Evolutionary conservation across 2,888 invertebrate genomes (phyloP).

Genomic region (Calameuta idolon): DNA sequence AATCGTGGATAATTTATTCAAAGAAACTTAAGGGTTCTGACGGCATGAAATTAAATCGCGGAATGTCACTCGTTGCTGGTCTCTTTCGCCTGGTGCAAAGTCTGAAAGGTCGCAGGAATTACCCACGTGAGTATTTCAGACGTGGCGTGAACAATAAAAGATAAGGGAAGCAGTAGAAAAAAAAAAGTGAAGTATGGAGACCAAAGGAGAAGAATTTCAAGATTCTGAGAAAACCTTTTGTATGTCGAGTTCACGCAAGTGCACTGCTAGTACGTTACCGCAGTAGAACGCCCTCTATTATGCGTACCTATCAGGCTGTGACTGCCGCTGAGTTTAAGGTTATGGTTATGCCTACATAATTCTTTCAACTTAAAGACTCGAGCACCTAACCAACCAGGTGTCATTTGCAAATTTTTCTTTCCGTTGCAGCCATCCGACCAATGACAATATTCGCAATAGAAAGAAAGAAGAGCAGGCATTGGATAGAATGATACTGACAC

Average conservation of each 20-base stretch:
- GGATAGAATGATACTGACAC: neutral
- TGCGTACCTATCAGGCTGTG: slow-evolving; percentile 41
- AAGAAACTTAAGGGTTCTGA: neutral
- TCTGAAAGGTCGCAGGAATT: neutral
- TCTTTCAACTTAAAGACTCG: neutral
- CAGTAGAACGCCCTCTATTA: slow-evolving; percentile 37
- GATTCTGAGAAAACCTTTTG: neutral
- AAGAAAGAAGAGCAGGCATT: neutral
- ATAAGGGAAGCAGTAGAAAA: neutral
- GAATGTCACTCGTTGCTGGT: neutral
- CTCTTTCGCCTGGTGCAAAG: neutral
- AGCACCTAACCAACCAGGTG: neutral
- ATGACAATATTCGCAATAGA: neutral
- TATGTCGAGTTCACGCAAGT: neutral
- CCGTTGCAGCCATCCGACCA: neutral
- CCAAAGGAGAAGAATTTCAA: neutral
- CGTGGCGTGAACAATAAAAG: neutral
- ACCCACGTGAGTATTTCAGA: neutral
- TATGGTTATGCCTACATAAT: slow-evolving; percentile 22
- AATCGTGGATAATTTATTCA: neutral
- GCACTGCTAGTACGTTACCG: slow-evolving; percentile 15
- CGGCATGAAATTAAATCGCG: neutral
- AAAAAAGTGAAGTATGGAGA: neutral
- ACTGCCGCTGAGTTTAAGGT: slow-evolving; percentile 38
- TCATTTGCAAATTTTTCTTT: neutral